These are phyloP conservation scores for Stegophylla sp. DNA, from an alignment of 2,888 invertebrate species.

Conservation along the genomic window DNA sequence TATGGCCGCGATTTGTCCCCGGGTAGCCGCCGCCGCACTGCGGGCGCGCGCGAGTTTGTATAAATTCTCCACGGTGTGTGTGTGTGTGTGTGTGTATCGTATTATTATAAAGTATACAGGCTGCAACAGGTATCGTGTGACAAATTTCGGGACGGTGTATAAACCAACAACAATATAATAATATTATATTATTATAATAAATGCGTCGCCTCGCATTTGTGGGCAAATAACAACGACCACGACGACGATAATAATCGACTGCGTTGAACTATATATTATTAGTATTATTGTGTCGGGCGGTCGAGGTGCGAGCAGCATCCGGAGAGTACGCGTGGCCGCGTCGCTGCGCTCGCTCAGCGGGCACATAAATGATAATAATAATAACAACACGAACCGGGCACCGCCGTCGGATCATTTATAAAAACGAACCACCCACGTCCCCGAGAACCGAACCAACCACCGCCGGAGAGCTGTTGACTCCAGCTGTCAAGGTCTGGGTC, in stretches of 20 bases:
- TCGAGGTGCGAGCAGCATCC: constrained; percentile 19
- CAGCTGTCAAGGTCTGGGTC: constrained; percentile 54
- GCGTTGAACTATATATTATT: not conserved
- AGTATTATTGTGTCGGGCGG: not conserved
- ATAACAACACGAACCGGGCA: not conserved
- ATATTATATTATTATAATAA: not conserved
- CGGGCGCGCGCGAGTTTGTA: not conserved
- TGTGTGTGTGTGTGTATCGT: too few relatives aligned
- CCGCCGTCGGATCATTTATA: constrained; percentile 41
- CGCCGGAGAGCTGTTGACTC: constrained; percentile 51
- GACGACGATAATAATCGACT: not conserved
- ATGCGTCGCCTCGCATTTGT: too few relatives aligned
- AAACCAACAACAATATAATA: constrained; percentile 4
- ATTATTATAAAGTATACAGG: too few relatives aligned
- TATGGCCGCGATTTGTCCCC: not conserved
- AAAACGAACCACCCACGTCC: constrained; percentile 49
- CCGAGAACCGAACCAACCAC: not conserved
- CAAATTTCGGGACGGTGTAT: constrained; percentile 5
- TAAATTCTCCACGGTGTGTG: constrained; percentile 1
- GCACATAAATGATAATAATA: constrained; percentile 26
- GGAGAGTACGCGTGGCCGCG: not conserved
- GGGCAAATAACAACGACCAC: not conserved
- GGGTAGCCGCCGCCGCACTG: not conserved
- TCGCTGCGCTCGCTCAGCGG: constrained; percentile 28
- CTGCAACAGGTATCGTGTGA: not conserved